Percentiles rank a stretch among this genome's conserved stretches.
Conservation (phyloP, 1,140 invertebrate species). For the Heliothis subflexa region DNA sequence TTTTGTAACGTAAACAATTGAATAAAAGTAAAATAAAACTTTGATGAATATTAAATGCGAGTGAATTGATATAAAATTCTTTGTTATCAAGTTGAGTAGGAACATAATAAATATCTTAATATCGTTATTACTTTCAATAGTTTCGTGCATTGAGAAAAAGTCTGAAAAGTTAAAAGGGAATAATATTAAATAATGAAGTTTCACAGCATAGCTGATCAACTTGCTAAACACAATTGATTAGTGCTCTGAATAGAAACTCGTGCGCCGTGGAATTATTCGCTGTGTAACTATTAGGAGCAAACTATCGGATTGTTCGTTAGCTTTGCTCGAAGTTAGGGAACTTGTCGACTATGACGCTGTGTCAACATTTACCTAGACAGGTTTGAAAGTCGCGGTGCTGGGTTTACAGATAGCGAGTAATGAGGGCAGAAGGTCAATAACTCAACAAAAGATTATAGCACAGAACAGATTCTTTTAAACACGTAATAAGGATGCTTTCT, state of each 20-base stretch:
- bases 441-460: too few relatives aligned
- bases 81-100: too few relatives aligned
- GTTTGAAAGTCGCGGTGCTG: slow-evolving; percentile 7
- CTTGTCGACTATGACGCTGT: slow-evolving; percentile 15
- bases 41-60: background rate
- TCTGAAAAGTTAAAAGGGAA: too few relatives aligned
- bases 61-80: too few relatives aligned
- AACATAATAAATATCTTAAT: background rate
- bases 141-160: too few relatives aligned
- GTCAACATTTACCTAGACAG: slow-evolving; percentile 33
- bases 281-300: slow-evolving; percentile 3
- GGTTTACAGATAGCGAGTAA: background rate
- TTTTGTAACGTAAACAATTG: background rate
- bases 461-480: too few relatives aligned
- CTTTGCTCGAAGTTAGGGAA: background rate
- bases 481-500: too few relatives aligned
- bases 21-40: background rate
- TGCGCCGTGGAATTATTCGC: background rate
- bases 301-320: slow-evolving; percentile 37
- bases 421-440: background rate
- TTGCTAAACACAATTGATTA: background rate
- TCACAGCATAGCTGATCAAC: background rate
- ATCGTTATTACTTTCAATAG: too few relatives aligned
- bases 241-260: background rate
- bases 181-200: background rate